Evolutionary conservation across 2,888 invertebrate species (phyloP), one percentile per base, ranked within the genome.

Genomic region (Spodoptera littoralis): DNA sequence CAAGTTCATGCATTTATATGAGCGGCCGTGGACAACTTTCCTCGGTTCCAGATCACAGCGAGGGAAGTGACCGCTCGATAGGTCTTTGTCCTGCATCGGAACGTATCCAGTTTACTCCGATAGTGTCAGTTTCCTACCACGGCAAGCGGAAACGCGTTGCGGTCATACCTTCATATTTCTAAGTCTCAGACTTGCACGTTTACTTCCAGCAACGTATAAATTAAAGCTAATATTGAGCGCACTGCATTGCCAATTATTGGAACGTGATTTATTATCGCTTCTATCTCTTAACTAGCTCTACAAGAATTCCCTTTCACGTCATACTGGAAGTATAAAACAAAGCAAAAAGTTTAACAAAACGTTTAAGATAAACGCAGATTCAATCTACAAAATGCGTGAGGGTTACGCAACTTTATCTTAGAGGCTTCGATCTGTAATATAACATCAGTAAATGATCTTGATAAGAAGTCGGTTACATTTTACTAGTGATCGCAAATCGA

Each of bases 1-100:
- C 92, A 93, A 92, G 93, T 93, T 92, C 92, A 93, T 84, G 91
- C 85, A 91, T 94, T 93, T 94, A 94, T 94, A 94, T 89, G 85
- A 89, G 85, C 85, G 85, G 80, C 78, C 73, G 73, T 83, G 77
- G 84, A 84, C 91, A 90, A 92, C 93, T 93, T 94, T 94, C 93
- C 90, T 92, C 53, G 77, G 83, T 80, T 91, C 92, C 90, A 92
- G 91, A 90, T 88, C 82, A 76, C 73, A 77, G 82, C 73, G 83
- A 88, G 90, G 93, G 92, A 92, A 92, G 84, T 93, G 92, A 88
- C 90, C 91, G 89, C 82, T 76, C 85, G 83, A 84, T 88, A 87
- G 94, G 93, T 94, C 94, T 93, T 91, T 94, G 94, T 94, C 93
- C 94, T 89, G 88, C 81, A 84, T 84, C 85, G 89, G 86, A 87